Base-by-base conservation (phyloP, 1,140 invertebrate genomes). In the Mylabris phalerata region DNA sequence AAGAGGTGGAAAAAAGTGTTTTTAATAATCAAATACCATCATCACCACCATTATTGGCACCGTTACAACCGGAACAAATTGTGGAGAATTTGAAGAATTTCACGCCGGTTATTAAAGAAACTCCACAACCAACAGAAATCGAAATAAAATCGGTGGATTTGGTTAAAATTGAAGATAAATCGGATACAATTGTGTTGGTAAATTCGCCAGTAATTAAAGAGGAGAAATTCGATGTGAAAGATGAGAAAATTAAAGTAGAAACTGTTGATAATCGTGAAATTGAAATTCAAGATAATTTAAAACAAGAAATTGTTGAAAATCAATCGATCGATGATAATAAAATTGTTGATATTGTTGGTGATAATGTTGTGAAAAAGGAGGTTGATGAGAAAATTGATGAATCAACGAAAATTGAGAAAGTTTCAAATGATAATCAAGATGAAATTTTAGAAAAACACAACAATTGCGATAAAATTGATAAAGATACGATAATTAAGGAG, bases 361-460 rank as follows among this genome's bases (percentile, higher is more conserved):
- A 32, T 32, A 32, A 32, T 50, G 19, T 19, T 19, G 19, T 19
- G 19, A 19, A 72, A 19, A 67, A 71, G 52, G 65, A 64, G 59
- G 64, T 64, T 3, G 68, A 70, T 44, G 66, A 65, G 9, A 67
- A 71, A 58, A 65, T 63, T 48, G 55, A 62, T 7, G 59, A 65
- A 9, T 68, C 67, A 2, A 66, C 68, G 47, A 65, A 65, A 19
- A 67, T 63, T 46, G 68, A 69, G 62, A 63, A 69, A 60, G 44
- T 64, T 27, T 61, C 66, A 19, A 67, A 60, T 56, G 63, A 66
- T 13, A 13, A 13, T 13, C 13, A 13, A 13, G 13, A 13, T 48
- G 67, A 72, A 38, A 67, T 68, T 49, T 57, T 64, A 4, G 55
- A 40, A 1, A 78, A 78, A 48, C 78, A 80, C 26, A 77, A 79